phyloP scores from a whole-genome alignment of 2,888 invertebrate genomes.

The Cenopis cana region DNA sequence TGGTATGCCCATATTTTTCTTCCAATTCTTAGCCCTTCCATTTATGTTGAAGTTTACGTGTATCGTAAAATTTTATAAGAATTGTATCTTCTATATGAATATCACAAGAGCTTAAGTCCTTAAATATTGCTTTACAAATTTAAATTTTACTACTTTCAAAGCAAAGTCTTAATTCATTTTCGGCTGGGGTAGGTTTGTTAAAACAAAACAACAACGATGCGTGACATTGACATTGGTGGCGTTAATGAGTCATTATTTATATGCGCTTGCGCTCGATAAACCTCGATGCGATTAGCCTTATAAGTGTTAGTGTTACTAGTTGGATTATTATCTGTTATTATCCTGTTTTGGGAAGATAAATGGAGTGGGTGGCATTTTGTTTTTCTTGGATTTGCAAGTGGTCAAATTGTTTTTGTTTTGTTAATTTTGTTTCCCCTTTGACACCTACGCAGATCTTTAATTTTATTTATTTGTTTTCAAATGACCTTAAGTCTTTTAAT shows the following conservation, averaged over 20 bases:
- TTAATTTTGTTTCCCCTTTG: too few species aligned
- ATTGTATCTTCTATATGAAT: neutral
- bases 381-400: neutral
- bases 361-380: neutral
- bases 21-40: neutral
- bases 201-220: conserved; percentile 41
- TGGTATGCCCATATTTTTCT: neutral
- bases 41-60: neutral
- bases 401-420: too few species aligned
- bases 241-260: conserved; percentile 62
- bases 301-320: conserved; percentile 11
- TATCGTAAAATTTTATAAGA: neutral
- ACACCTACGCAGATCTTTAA: too few species aligned
- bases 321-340: neutral
- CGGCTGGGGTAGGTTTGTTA: neutral
- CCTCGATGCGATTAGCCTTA: conserved; percentile 24
- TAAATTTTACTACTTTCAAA: neutral
- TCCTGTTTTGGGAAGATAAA: neutral
- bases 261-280: conserved; percentile 48
- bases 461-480: too few species aligned
- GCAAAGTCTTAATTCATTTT: neutral
- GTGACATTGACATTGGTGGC: conserved; percentile 70
- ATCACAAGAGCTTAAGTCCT: neutral
- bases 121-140: neutral
- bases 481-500: too few species aligned